Evolutionary conservation across 2,888 invertebrate genomes (phyloP), one percentile per base, ranked within the genome.

Genomic region (Ormia ochracea): DNA sequence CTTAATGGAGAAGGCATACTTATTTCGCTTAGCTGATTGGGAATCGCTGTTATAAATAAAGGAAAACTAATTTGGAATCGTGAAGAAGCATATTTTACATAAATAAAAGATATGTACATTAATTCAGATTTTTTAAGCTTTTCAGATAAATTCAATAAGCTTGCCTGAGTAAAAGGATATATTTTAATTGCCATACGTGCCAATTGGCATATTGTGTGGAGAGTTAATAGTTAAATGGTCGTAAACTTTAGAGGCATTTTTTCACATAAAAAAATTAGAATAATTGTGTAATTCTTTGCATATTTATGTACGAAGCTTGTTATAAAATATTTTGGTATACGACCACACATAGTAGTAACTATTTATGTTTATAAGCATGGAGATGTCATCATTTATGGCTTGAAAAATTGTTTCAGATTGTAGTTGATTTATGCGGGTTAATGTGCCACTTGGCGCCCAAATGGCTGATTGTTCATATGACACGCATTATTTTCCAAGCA

Each of bases 341-440:
- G n/a, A n/a, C n/a, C n/a, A n/a, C n/a, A n/a, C n/a, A n/a, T n/a
- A n/a, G n/a, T n/a, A n/a, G n/a, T n/a, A 38, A 26, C 50, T 50
- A 23, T 48, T 5, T 28, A 6, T 14, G 28, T 50, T 14, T 14
- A 4, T 14, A n/a, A n/a, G n/a, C n/a, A 28, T 33, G 45, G 45
- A 14, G 21, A 63, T 73, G 61, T 54, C 41, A 61, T 41, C 61
- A 59, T 52, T 41, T 74, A 19, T 58, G 50, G 23, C 41, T 43
- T n/a, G n/a, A 58, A 31, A 38, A 31, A 33, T 41, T 31, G 45
- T 59, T 59, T 59, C n/a, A 58, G 48, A 66, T 66, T 58, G 48
- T 48, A 10, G 26, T 36, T 77, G 69, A 77, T 77, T 77, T 70
- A 80, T 76, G 63, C 50, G 33, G 80, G 76, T 76, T 76, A 63